phyloP scores from a whole-genome alignment of 1,140 invertebrate species.

The Drosophila sucinea region DNA sequence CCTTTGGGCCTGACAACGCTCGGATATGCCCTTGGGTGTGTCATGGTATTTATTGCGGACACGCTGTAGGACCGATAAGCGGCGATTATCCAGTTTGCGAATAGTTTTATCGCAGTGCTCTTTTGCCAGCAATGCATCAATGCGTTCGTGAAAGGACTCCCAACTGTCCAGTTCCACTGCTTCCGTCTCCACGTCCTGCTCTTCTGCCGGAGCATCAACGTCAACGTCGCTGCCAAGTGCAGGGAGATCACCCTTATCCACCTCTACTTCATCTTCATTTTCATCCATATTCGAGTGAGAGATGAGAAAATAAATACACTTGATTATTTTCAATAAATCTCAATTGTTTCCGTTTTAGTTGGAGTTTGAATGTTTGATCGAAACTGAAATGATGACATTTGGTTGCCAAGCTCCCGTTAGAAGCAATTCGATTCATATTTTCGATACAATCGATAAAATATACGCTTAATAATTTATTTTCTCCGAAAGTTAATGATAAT shows the following conservation, averaged over 20 bases:
- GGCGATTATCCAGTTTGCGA: constrained; percentile 48
- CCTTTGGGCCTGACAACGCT: constrained; percentile 47
- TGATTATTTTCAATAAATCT: neutral
- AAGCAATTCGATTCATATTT: neutral
- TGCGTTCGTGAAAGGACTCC: constrained; percentile 60
- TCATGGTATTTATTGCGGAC: constrained; percentile 47
- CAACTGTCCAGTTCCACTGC: constrained; percentile 43
- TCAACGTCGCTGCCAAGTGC: constrained; percentile 26
- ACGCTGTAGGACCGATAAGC: constrained; percentile 28
- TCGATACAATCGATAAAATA: neutral
- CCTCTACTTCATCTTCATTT: constrained; percentile 55
- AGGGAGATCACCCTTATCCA: constrained; percentile 24
- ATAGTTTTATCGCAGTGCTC: constrained; percentile 53
- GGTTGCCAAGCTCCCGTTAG: constrained; percentile 26
- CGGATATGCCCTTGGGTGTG: constrained; percentile 46
- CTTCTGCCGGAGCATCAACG: constrained; percentile 23
- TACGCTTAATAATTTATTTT: neutral
- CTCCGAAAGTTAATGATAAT: neutral
- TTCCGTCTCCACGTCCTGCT: constrained; percentile 26
- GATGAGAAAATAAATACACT: constrained; percentile 10
- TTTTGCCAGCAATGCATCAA: constrained; percentile 47
- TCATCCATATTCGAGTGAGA: constrained; percentile 34
- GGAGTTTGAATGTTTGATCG: constrained; percentile 51
- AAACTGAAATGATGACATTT: constrained; percentile 1
- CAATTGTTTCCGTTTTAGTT: neutral